These are phyloP conservation scores for Coregonus clupeaformis DNA, from an alignment of 2,113 vertebrate species.

Conservation along the genomic window DNA sequence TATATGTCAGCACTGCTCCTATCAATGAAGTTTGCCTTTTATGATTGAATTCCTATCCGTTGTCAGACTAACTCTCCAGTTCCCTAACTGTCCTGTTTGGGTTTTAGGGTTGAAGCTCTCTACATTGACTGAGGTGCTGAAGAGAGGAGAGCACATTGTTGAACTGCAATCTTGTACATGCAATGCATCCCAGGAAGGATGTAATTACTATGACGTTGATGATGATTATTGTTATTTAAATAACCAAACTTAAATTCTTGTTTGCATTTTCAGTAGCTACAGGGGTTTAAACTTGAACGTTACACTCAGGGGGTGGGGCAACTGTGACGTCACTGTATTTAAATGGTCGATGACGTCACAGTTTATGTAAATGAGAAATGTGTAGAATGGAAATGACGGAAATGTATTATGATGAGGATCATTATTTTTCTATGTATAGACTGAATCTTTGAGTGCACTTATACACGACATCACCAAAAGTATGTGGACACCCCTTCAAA, in stretches of 20 bases:
- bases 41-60: no score
- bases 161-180: slow-evolving; percentile 67
- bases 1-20: no score
- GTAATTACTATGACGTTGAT: slow-evolving; percentile 44
- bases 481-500: no score
- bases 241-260: slow-evolving; percentile 64
- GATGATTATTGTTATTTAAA: slow-evolving; percentile 62
- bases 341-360: slow-evolving; percentile 30
- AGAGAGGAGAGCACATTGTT: slow-evolving; percentile 40
- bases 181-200: slow-evolving; percentile 56
- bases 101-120: slow-evolving; percentile 44
- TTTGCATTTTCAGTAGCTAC: slow-evolving; percentile 60
- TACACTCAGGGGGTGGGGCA: slow-evolving; percentile 72
- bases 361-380: slow-evolving; percentile 62
- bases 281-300: slow-evolving; percentile 74
- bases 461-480: slow-evolving; percentile 13
- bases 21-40: no score
- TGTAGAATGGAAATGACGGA: slow-evolving; percentile 60
- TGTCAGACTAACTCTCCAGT: no score
- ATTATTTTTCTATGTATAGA: slow-evolving; percentile 76
- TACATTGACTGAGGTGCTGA: slow-evolving; percentile 21
- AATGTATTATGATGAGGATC: slow-evolving; percentile 70
- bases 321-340: slow-evolving; percentile 54
- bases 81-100: slow-evolving; percentile 12
- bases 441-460: slow-evolving; percentile 72